Evolutionary conservation across 2,888 invertebrate genomes (phyloP).

Genomic region (Stenichneumon culpator): DNA sequence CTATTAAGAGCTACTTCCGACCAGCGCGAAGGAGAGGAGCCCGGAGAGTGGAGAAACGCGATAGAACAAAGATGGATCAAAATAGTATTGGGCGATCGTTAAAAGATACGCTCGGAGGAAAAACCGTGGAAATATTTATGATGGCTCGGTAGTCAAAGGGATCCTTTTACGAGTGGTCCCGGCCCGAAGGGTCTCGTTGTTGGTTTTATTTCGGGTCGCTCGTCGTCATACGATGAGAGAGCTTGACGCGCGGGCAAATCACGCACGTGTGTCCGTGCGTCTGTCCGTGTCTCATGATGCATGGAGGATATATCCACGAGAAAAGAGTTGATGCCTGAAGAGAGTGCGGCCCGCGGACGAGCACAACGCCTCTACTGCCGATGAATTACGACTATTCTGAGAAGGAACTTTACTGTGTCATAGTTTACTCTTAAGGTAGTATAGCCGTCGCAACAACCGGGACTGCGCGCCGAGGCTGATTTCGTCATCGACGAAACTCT

Average conservation of each 20-base stretch:
- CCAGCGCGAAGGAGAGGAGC: neutral
- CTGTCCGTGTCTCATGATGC: neutral
- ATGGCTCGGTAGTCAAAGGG: conserved; percentile 34
- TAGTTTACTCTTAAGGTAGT: conserved; percentile 23
- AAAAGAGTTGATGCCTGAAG: conserved; percentile 15
- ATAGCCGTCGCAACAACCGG: neutral
- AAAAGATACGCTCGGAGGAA: conserved; percentile 25
- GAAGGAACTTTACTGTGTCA: conserved; percentile 57
- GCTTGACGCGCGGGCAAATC: conserved; percentile 5
- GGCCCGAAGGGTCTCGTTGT: conserved; percentile 13
- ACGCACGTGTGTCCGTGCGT: neutral
- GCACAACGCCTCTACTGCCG: conserved; percentile 25
- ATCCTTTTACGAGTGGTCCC: conserved; percentile 41
- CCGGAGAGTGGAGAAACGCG: neutral
- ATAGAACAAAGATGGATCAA: conserved; percentile 14
- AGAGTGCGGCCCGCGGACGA: neutral
- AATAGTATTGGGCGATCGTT: conserved; percentile 26
- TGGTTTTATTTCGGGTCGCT: conserved; percentile 43
- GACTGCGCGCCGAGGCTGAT: neutral
- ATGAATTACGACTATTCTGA: conserved; percentile 59
- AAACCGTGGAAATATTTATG: conserved; percentile 54
- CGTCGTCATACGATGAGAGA: conserved; percentile 10
- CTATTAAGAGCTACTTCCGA: neutral
- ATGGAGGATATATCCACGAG: neutral
- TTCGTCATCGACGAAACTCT: conserved; percentile 54